Evolutionary conservation across 2,888 invertebrate genomes (phyloP).

Genomic region (Aspidiotus rigidus): DNA sequence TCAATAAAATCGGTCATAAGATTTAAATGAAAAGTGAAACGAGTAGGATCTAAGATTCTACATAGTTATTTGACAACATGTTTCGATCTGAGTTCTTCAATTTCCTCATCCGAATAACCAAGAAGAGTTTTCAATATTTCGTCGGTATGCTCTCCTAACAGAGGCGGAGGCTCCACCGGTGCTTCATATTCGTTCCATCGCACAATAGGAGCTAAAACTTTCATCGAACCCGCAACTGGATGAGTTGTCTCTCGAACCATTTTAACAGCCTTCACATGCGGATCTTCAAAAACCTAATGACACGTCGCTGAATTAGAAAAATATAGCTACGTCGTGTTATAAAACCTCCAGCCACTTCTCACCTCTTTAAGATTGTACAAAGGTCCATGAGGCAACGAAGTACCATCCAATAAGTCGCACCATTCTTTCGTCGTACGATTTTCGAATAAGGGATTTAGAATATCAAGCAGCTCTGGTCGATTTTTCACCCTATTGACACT

Average conservation of each 20-base stretch:
- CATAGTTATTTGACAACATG: conserved; percentile 46
- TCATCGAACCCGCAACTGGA: conserved; percentile 58
- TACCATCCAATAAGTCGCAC: conserved; percentile 50
- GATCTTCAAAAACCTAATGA: conserved; percentile 67
- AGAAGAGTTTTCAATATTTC: conserved; percentile 61
- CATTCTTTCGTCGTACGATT: conserved; percentile 64
- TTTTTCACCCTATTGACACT: conserved; percentile 69
- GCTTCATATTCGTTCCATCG: conserved; percentile 65
- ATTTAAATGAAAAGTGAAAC: no score
- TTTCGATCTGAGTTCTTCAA: conserved; percentile 47
- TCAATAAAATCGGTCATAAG: no score
- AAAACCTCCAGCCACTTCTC: conserved; percentile 23
- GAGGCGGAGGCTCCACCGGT: conserved; percentile 60
- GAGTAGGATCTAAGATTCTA: no score
- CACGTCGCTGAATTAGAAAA: background rate
- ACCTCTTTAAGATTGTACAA: conserved; percentile 73
- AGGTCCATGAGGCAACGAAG: conserved; percentile 78
- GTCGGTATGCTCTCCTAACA: conserved; percentile 77
- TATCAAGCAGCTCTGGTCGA: conserved; percentile 56
- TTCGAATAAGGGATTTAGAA: conserved; percentile 53
- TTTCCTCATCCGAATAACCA: conserved; percentile 52
- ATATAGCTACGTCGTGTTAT: background rate
- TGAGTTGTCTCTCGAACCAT: conserved; percentile 64
- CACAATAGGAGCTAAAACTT: conserved; percentile 79
- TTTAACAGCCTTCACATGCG: conserved; percentile 66